Base-by-base conservation (phyloP, 2,113 vertebrate genomes). In the Panthera uncia region DNA sequence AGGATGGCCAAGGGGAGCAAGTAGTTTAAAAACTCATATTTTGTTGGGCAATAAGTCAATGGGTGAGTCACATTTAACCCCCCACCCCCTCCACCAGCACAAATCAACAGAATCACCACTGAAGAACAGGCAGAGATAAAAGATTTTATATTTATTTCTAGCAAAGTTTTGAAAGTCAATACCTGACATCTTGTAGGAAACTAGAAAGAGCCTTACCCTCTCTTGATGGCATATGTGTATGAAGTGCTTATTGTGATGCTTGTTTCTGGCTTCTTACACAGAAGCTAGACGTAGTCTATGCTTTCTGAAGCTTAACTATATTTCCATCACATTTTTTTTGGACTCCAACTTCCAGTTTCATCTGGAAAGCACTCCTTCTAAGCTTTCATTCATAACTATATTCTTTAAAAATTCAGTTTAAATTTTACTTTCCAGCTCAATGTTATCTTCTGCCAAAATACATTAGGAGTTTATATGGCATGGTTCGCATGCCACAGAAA, bases 11-110 rank as follows among this genome's bases (percentile, higher is more conserved):
- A 68, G 23, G 55, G 74, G 45, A 74, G 4, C 18, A 55, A 45
- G 66, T 57, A 86, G 52, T 95, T 96, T 93, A 96, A 96, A 96
- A 93, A 45, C 74, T 95, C 61, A 25, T 91, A 66, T 93, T 97
- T 97, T 88, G 38, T 57, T 55, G 61, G 50, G 21, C 21, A 50
- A 89, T 91, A 91, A 83, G 21, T 87, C 63, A 95, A 36, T 81
- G 69, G 57, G 29, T 80, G 65, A 52, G 23, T 92, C 61, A 50
- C 78, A 50, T 85, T 90, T 82, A 74, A 76, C 48, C 31, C 21
- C 7, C 4, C 14, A 31, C 84, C 2, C 12, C 79, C n/a, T 0
- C 13, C 18, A 69, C 91, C 18, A 82, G 25, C 55, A 91, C 61
- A 89, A 76, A 83, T 71, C 69, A 97, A 94, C 15, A 93, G 48